Evolutionary conservation across 1,140 invertebrate genomes (phyloP).

Genomic region (Apis laboriosa): DNA sequence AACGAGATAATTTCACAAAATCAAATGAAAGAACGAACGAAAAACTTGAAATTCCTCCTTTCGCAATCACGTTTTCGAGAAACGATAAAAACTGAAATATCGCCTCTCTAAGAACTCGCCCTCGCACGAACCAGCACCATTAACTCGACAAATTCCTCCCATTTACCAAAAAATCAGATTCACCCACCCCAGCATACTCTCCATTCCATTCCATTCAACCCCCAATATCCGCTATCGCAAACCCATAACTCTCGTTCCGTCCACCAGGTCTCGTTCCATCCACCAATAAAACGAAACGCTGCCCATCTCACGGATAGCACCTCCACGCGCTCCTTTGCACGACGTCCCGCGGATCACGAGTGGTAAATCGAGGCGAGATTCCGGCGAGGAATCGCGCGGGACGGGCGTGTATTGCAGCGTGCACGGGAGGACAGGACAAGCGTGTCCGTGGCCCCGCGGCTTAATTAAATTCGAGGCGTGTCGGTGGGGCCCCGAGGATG

Average conservation of each 20-base stretch:
- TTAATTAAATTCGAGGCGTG: constrained; percentile 60
- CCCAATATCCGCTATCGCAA: background rate
- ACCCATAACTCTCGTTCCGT: background rate
- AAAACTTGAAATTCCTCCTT: no score
- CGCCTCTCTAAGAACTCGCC: no score
- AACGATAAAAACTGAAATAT: no score
- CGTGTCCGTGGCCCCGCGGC: constrained; percentile 34
- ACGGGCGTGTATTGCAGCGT: no score
- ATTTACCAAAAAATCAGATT: background rate
- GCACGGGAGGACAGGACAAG: background rate
- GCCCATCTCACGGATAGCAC: background rate
- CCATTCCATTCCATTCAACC: background rate
- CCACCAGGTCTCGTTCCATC: background rate
- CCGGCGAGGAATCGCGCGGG: background rate
- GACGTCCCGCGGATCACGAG: constrained; percentile 3
- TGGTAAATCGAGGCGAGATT: background rate
- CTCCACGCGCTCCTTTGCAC: background rate
- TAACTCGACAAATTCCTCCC: background rate
- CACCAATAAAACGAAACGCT: background rate
- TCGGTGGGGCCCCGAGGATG: background rate
- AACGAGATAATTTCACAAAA: no score
- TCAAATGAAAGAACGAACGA: no score
- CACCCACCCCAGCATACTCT: background rate
- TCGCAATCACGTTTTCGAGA: no score
- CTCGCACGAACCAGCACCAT: no score